Evolutionary conservation across 2,797 vertebrate genomes (phyloP), one percentile per base, ranked within the genome.

Genomic region (Myotis vivesi): DNA sequence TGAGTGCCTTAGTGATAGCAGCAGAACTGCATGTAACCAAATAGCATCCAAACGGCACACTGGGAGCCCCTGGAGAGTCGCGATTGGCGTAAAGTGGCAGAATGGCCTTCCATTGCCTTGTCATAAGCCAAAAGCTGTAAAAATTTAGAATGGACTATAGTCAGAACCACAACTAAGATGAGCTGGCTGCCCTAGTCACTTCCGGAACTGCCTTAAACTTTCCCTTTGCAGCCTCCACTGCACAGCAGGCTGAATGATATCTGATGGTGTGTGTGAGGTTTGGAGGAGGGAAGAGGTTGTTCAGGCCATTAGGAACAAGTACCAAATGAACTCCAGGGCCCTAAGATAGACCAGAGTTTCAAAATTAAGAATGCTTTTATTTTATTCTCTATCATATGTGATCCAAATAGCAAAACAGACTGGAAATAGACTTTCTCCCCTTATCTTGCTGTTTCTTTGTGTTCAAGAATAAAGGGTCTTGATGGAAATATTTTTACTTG

Each of bases 401-500:
- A 77, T 10, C 12, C 64, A 64, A 36, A n/a, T 25, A 69, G 81
- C 36, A 87, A 80, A 89, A 80, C 6, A 44, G 53, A 22, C 68
- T 6, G 16, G 41, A 94, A 77, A 75, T 16, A 76, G 44, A 85
- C 23, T 46, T n/a, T 15, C 25, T 25, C 51, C 5, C 62, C 64
- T 44, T 75, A 75, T 12, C 44, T 82, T 59, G 41, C 33, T 83
- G 13, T 79, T 93, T 89, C 71, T 92, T 62, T 92, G 83, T 79
- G 49, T 82, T 85, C 6, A 86, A 85, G 30, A 94, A 17, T 83
- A 93, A 90, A 90, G 17, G 23, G 9, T 80, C 68, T 68, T 76
- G 53, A 53, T 84, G 19, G n/a, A 89, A 85, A 64, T 59, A 80
- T 55, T 75, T 94, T 46, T 83, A 89, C 41, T 73, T 81, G n/a